Evolutionary conservation across 1,140 invertebrate genomes (phyloP).

Genomic region (Plectus sambesii): DNA sequence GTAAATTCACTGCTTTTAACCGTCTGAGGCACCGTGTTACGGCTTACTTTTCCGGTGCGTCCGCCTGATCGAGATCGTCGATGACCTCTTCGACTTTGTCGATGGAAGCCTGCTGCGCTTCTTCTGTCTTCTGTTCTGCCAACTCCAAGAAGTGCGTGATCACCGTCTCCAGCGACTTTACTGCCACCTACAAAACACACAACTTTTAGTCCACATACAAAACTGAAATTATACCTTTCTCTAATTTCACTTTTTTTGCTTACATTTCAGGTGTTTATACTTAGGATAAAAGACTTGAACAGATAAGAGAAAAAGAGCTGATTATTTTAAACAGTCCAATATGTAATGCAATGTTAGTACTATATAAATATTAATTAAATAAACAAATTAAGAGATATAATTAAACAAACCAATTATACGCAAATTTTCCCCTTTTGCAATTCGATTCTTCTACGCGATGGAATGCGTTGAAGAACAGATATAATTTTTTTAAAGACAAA

Average conservation of each 20-base stretch:
- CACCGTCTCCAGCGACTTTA: slow-evolving; percentile 83
- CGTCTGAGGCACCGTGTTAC: too few relatives aligned
- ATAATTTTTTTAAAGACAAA: too few relatives aligned
- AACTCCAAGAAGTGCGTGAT: slow-evolving; percentile 79
- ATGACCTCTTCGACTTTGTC: slow-evolving; percentile 76
- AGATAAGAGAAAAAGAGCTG: too few relatives aligned
- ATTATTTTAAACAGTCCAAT: too few relatives aligned
- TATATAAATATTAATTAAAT: too few relatives aligned
- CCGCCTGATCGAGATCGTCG: slow-evolving; percentile 91
- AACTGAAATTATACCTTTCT: neutral
- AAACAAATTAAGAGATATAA: too few relatives aligned
- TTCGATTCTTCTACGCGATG: too few relatives aligned
- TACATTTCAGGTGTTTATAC: neutral
- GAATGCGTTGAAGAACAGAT: slow-evolving; percentile 4
- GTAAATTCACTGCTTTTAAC: too few relatives aligned
- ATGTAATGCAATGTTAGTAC: too few relatives aligned
- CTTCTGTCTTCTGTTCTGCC: slow-evolving; percentile 88
- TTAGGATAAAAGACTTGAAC: too few relatives aligned
- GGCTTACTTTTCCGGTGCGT: slow-evolving; percentile 89
- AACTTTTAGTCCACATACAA: slow-evolving; percentile 10
- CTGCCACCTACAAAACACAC: slow-evolving; percentile 59
- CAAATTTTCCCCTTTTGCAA: too few relatives aligned
- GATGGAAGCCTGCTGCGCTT: slow-evolving; percentile 80
- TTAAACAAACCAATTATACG: too few relatives aligned
- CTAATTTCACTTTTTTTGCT: neutral